Conservation (phyloP, 2,113 vertebrate genomes). For the Rhadina sibilatrix region DNA sequence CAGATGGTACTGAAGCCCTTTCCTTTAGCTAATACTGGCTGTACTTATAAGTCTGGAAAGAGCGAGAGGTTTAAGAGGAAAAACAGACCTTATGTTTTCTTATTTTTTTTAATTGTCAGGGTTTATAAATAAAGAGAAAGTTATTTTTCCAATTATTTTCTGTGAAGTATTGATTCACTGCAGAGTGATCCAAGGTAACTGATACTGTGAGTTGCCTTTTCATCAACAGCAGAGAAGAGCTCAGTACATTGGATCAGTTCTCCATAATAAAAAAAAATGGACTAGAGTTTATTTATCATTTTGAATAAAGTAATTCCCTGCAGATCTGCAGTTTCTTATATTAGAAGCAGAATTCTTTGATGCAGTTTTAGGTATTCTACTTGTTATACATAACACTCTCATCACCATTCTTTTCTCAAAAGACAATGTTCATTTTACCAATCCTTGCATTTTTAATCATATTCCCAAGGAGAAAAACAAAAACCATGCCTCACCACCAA, state of each 20-base stretch:
- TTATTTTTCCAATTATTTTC: slow-evolving; percentile 16
- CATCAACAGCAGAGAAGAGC: not conserved
- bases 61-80: slow-evolving; percentile 6
- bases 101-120: not conserved
- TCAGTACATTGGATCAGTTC: not conserved
- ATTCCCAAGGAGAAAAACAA: not conserved
- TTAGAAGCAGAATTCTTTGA: not conserved
- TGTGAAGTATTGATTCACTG: not conserved
- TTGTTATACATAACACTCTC: not conserved
- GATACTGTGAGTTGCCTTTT: not conserved
- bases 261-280: not conserved
- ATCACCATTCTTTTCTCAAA: not conserved
- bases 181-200: not conserved
- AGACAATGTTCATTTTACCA: not conserved
- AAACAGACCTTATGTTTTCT: not conserved
- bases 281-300: not conserved
- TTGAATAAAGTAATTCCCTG: not conserved
- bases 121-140: not conserved
- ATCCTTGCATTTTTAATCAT: not conserved
- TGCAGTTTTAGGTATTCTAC: not conserved
- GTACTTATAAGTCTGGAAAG: slow-evolving; percentile 9
- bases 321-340: not conserved
- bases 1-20: slow-evolving; percentile 48
- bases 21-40: slow-evolving; percentile 50
- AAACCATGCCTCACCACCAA: not conserved